Percentiles rank a stretch among this genome's conserved stretches.
phyloP scores from a whole-genome alignment of 2,113 vertebrate genomes.

The Artemisiospiza belli region DNA sequence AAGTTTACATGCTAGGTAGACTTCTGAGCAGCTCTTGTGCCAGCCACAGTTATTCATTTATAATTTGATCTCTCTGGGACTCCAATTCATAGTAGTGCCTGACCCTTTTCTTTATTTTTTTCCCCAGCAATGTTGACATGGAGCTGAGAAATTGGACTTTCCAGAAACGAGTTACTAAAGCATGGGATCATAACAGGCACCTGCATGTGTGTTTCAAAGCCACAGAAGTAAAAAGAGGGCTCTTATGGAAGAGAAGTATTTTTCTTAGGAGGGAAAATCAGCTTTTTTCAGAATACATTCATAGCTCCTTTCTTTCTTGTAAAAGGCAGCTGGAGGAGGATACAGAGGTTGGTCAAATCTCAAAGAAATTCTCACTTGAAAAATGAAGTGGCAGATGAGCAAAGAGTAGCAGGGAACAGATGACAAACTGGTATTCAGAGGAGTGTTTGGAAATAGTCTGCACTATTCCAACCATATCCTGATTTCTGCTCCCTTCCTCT shows the following conservation, averaged over 20 bases:
- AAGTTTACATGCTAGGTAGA: background rate
- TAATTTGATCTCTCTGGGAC: background rate
- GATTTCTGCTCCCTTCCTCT: background rate
- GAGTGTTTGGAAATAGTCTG: background rate
- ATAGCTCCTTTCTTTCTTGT: background rate
- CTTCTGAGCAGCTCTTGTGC: background rate
- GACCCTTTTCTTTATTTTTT: background rate
- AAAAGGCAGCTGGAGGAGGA: background rate
- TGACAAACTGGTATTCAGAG: background rate
- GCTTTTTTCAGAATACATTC: background rate
- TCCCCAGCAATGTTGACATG: background rate
- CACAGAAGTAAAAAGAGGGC: background rate
- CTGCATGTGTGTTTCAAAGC: background rate
- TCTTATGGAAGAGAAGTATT: background rate
- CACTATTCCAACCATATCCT: rapidly evolving
- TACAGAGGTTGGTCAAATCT: background rate
- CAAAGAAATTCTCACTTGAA: background rate
- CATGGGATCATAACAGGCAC: background rate
- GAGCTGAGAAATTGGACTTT: background rate
- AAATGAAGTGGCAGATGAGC: background rate
- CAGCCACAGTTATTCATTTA: background rate
- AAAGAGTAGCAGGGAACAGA: background rate
- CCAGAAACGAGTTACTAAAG: background rate
- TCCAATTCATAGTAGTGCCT: background rate
- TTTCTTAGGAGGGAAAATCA: background rate